phyloP scores from a whole-genome alignment of 2,797 vertebrate genomes.

The Alca torda region DNA sequence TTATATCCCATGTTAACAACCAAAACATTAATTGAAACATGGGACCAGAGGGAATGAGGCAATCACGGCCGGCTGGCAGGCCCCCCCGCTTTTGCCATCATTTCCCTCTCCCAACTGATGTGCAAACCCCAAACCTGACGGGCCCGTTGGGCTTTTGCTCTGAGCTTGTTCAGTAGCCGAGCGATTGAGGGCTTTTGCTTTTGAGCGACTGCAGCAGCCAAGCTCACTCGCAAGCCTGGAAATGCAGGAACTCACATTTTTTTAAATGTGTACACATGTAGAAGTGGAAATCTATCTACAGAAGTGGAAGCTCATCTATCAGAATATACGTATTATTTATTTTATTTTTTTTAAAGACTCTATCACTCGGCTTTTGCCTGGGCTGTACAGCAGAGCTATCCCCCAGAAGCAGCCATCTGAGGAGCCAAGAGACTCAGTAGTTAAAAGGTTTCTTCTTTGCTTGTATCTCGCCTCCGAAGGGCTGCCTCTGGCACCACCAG shows the following conservation, averaged over 20 bases:
- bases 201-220: neutral
- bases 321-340: neutral
- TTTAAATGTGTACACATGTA: neutral
- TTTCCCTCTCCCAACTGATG: neutral
- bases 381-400: neutral
- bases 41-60: neutral
- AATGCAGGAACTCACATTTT: neutral
- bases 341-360: no score
- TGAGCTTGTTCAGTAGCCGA: rapidly evolving
- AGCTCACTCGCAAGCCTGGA: neutral
- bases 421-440: neutral
- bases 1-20: neutral
- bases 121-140: neutral
- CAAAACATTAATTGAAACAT: neutral
- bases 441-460: constrained; percentile 21
- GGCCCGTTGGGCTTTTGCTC: neutral
- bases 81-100: neutral
- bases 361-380: neutral
- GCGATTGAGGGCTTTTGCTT: neutral
- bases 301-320: neutral
- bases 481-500: constrained; percentile 38
- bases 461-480: neutral
- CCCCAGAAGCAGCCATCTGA: neutral
- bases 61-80: neutral
- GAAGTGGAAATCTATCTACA: neutral